Evolutionary conservation across 1,140 invertebrate species (phyloP), one percentile per base, ranked within the genome.

Genomic region (Diabrotica undecimpunctata): DNA sequence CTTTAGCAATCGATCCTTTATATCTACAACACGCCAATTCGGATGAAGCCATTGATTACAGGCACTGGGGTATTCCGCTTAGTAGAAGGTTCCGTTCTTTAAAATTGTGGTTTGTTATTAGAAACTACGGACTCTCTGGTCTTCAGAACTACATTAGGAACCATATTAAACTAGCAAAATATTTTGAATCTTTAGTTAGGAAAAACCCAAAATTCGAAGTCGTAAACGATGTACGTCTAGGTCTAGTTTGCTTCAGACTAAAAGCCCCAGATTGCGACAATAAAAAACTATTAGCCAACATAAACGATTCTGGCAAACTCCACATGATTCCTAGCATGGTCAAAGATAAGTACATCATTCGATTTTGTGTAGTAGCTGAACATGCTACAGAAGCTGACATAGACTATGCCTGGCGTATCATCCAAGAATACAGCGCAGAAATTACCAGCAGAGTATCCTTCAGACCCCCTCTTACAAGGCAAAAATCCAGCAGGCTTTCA

Each of bases 1-100:
- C 97, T 0, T 80, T 99, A 63, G 93, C 96, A 7, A 97, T 99
- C 0, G 93, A 97, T 81, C 95, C 95, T 0, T 77, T 97, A 0
- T 97, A 97, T 74, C 82, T 98, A 2, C 89, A 95, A 68, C 95
- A 97, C 75, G 89, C 87, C 68, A 90, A 91, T 77, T 74, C 79
- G 7, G 79, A 79, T 54, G 80, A 80, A 72, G 88, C 92, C 5
- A 91, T 93, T 51, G 94, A 96, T 75, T 94, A 94, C 72, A 82
- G 85, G 73, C 93, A 97, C 76, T 97, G 95, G 90, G 92, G 93
- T 5, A 94, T 97, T 61, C 92, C 94, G 0, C 77, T 97, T 39
- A 94, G 91, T 73, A 81, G 95, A 60, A 80, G 94, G 60, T 97
- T 97, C 74, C 82, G 94, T 5, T 86, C 94, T 0, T 77, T 96